phyloP scores from a whole-genome alignment of 2,113 vertebrate genomes.

The Hydrochoerus hydrochaeris region DNA sequence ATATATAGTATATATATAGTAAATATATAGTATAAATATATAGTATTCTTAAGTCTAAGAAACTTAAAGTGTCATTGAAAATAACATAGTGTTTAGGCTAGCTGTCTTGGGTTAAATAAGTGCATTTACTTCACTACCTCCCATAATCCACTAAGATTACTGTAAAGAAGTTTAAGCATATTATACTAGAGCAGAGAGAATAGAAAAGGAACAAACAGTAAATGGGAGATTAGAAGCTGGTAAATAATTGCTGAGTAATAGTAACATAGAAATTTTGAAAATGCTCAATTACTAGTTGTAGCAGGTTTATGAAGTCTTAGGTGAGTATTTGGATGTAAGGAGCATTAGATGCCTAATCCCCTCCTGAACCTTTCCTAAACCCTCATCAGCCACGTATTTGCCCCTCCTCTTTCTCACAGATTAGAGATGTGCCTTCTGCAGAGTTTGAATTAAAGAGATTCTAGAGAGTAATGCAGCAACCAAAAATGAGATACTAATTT shows the following conservation, averaged over 20 bases:
- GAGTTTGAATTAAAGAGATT: not conserved
- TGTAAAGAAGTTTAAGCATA: not conserved
- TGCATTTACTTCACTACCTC: not conserved
- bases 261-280: not conserved
- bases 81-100: not conserved
- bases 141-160: not conserved
- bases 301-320: not conserved
- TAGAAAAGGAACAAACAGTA: not conserved
- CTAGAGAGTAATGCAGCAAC: not conserved
- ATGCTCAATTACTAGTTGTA: not conserved
- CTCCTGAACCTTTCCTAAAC: not conserved
- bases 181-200: not conserved
- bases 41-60: constrained; percentile 16
- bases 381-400: not conserved
- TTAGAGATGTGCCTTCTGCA: not conserved
- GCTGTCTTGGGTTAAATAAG: not conserved
- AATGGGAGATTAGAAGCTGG: not conserved
- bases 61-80: constrained; percentile 14
- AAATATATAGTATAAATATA: too few relatives aligned
- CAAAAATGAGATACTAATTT: not conserved
- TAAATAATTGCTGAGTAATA: not conserved
- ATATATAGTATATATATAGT: too few relatives aligned
- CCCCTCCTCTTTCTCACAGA: not conserved
- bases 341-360: not conserved
- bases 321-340: not conserved